Evolutionary conservation across 2,888 invertebrate species (phyloP).

Genomic region (Cerceris ruficornis): DNA sequence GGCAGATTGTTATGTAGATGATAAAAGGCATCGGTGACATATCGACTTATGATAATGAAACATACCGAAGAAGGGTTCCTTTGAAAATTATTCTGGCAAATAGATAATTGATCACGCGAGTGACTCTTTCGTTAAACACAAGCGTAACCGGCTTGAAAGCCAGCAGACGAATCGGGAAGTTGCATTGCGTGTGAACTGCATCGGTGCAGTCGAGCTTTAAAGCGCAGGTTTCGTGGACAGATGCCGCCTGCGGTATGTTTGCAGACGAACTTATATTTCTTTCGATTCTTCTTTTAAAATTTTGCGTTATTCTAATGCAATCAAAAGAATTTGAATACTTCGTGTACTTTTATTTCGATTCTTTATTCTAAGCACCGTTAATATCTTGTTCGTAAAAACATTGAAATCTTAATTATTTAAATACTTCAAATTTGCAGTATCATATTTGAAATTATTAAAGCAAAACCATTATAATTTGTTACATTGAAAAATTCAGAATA

Average conservation of each 20-base stretch:
- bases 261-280: background rate
- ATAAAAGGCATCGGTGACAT: slow-evolving; percentile 1
- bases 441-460: too few relatives aligned
- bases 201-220: slow-evolving; percentile 3
- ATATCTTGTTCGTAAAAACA: too few relatives aligned
- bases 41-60: slow-evolving; percentile 49
- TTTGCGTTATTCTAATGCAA: background rate
- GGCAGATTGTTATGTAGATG: background rate
- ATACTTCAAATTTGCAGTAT: too few relatives aligned
- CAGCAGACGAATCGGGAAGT: background rate
- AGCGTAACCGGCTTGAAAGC: background rate
- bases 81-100: background rate
- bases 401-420: too few relatives aligned
- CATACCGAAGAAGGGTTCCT: background rate
- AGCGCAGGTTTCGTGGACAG: slow-evolving; percentile 33
- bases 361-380: too few relatives aligned
- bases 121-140: background rate
- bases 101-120: background rate
- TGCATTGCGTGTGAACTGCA: slow-evolving; percentile 7
- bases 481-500: too few relatives aligned
- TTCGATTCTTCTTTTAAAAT: background rate
- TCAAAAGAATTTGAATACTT: too few relatives aligned
- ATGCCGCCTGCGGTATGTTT: slow-evolving; percentile 48
- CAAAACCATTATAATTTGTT: too few relatives aligned
- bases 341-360: too few relatives aligned